phyloP scores from a whole-genome alignment of 2,888 invertebrate genomes.

The Hydroisotoma schaefferi region DNA sequence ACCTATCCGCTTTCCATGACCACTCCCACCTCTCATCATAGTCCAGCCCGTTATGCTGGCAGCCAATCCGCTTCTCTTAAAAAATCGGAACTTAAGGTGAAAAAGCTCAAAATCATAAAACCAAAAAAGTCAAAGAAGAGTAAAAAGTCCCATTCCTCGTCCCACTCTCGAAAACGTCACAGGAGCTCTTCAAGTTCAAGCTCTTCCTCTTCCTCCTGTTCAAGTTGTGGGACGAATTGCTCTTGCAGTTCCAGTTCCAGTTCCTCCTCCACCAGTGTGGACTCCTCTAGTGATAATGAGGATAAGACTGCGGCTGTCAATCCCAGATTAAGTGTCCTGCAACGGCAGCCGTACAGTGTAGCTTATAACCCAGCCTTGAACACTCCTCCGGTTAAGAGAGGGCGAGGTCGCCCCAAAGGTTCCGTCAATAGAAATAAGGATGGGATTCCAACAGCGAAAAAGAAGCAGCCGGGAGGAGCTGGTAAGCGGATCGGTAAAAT shows the following conservation, averaged over 20 bases:
- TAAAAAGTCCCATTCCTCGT: neutral
- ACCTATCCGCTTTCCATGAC: neutral
- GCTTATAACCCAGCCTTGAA: neutral
- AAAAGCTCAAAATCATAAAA: slow-evolving; percentile 3
- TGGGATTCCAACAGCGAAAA: slow-evolving; percentile 33
- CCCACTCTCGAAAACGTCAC: slow-evolving; percentile 6
- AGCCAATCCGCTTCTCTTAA: neutral
- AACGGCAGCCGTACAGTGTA: neutral
- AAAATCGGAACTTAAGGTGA: neutral
- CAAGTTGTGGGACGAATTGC: slow-evolving; percentile 78
- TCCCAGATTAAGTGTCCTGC: neutral
- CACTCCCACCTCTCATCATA: neutral
- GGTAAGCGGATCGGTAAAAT: slow-evolving; percentile 12
- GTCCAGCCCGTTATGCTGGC: neutral
- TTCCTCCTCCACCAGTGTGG: slow-evolving; percentile 51
- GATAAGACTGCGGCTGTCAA: neutral
- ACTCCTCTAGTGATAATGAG: slow-evolving; percentile 8
- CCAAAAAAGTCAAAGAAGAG: slow-evolving; percentile 1
- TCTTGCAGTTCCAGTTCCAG: slow-evolving; percentile 64
- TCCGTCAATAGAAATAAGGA: slow-evolving; percentile 30
- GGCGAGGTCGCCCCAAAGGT: slow-evolving; percentile 30
- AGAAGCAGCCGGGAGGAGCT: slow-evolving; percentile 19
- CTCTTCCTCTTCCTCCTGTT: slow-evolving; percentile 65
- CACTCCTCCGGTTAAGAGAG: slow-evolving; percentile 24
- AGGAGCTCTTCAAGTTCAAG: slow-evolving; percentile 6